These are phyloP conservation scores for Rhynchonycteris naso DNA, from an alignment of 2,797 vertebrate species.

Conservation along the genomic window DNA sequence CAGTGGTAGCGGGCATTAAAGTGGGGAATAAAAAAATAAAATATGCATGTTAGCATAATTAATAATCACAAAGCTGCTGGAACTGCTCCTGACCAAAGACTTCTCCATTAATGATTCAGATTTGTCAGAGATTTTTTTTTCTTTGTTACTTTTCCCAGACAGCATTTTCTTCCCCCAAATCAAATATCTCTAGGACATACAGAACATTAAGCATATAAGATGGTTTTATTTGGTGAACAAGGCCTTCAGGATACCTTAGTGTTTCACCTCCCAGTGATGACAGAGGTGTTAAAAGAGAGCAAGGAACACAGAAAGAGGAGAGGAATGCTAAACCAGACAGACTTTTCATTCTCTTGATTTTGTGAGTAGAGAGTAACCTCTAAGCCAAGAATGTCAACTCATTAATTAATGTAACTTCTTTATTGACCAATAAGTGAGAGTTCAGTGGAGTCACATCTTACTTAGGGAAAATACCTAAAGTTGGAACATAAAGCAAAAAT, in stretches of 20 bases:
- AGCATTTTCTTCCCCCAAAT: not conserved
- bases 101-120: not conserved
- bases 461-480: not conserved
- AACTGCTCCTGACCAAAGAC: not conserved
- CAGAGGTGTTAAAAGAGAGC: not conserved
- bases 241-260: not conserved
- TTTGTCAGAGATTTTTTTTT: conserved; percentile 34
- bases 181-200: not conserved
- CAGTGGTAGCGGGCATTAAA: not conserved
- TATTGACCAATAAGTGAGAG: not conserved
- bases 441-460: not conserved
- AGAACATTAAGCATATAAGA: not conserved
- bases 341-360: not conserved
- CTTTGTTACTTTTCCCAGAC: not conserved
- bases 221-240: not conserved
- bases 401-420: not conserved
- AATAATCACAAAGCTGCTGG: not conserved
- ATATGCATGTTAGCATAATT: not conserved
- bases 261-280: not conserved
- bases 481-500: not conserved
- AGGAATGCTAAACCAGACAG: not conserved
- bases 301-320: not conserved
- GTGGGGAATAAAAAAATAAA: not conserved
- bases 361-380: not conserved
- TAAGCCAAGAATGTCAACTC: not conserved